These are phyloP conservation scores for Menidia beryllina DNA, from an alignment of 2,113 vertebrate genomes.

Conservation along the genomic window DNA sequence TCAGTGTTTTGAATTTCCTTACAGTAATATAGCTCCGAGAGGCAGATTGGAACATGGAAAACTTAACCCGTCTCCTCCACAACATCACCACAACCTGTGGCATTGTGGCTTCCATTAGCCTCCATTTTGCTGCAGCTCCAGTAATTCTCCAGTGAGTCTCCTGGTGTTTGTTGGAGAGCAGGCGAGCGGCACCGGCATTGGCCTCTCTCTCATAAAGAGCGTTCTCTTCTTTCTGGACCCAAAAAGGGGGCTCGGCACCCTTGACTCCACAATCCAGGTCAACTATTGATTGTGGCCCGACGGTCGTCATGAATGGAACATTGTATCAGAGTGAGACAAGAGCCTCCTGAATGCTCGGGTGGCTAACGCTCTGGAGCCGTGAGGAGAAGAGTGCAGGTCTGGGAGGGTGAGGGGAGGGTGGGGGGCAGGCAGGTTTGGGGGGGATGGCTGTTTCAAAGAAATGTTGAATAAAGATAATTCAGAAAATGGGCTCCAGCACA, in stretches of 20 bases:
- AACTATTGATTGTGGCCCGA: conserved; percentile 43
- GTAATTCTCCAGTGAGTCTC: conserved; percentile 9
- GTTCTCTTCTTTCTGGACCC: conserved; percentile 42
- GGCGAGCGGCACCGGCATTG: conserved; percentile 19
- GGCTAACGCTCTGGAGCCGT: conserved; percentile 50
- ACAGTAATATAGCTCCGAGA: conserved; percentile 48
- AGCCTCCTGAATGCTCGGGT: conserved; percentile 67
- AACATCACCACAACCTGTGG: conserved; percentile 37
- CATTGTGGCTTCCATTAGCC: conserved; percentile 58
- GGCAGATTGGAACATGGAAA: conserved; percentile 43
- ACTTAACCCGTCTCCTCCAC: conserved; percentile 15
- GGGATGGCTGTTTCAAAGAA: conserved; percentile 62
- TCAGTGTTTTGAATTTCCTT: conserved; percentile 13
- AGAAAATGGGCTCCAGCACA: conserved; percentile 77
- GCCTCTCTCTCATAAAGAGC: conserved; percentile 24
- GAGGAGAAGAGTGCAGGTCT: conserved; percentile 23
- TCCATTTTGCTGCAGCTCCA: conserved; percentile 46
- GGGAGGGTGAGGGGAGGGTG: background rate
- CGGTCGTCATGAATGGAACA: conserved; percentile 77
- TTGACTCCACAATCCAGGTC: conserved; percentile 51
- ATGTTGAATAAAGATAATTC: conserved; percentile 78
- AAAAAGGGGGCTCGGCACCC: conserved; percentile 31
- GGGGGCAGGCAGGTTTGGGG: background rate
- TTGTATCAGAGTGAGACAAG: conserved; percentile 74
- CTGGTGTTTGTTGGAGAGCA: conserved; percentile 24